These are phyloP conservation scores for Eudasyphora cyanicolor DNA, from an alignment of 2,888 invertebrate species.

Conservation along the genomic window DNA sequence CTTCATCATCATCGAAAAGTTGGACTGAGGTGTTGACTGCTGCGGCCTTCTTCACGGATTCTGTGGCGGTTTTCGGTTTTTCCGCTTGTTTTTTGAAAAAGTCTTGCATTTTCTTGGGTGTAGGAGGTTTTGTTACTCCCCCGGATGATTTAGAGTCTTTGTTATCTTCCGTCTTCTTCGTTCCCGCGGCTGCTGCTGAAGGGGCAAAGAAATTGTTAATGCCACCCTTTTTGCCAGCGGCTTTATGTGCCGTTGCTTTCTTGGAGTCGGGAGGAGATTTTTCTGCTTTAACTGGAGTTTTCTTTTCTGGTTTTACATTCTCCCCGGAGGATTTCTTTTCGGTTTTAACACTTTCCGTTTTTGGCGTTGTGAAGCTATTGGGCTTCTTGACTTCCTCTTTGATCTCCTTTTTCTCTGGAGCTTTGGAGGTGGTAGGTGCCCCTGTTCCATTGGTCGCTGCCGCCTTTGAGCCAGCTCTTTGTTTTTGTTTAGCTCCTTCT, in stretches of 20 bases:
- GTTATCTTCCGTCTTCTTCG: conserved; percentile 54
- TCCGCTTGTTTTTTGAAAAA: conserved; percentile 68
- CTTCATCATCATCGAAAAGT: conserved; percentile 71
- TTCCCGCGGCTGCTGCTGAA: conserved; percentile 53
- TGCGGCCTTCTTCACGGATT: conserved; percentile 59
- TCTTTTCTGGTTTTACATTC: conserved; percentile 41
- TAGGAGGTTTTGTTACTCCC: conserved; percentile 60
- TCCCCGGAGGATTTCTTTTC: background rate
- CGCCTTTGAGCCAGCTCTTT: conserved; percentile 2
- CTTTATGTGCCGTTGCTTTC: conserved; percentile 41
- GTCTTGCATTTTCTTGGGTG: conserved; percentile 67
- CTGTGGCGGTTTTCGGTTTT: conserved; percentile 43
- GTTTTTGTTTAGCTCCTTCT: conserved; percentile 68
- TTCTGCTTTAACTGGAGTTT: conserved; percentile 33
- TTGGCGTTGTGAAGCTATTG: conserved; percentile 4
- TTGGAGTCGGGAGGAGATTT: conserved; percentile 38
- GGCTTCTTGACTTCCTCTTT: conserved; percentile 45
- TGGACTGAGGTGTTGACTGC: conserved; percentile 72
- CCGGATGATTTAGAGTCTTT: conserved; percentile 49
- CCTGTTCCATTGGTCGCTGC: conserved; percentile 41
- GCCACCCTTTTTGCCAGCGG: conserved; percentile 70
- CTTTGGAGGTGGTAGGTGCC: background rate
- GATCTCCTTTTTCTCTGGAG: conserved; percentile 59
- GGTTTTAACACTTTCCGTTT: background rate
- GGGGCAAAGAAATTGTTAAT: conserved; percentile 72